Evolutionary conservation across 2,797 vertebrate genomes (phyloP).

Genomic region (Diplodus sargus): DNA sequence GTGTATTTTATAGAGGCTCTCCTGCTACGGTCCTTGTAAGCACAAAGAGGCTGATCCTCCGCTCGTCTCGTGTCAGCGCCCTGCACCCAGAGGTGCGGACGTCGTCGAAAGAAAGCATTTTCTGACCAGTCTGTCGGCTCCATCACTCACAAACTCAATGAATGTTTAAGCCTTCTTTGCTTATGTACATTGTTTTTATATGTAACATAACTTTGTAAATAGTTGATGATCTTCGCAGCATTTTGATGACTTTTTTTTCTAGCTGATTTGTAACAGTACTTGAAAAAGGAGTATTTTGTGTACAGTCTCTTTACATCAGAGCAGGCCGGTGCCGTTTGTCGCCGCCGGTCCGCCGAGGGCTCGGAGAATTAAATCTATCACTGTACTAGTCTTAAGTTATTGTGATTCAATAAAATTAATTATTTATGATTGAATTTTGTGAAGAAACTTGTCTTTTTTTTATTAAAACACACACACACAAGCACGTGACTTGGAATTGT

Average conservation of each 20-base stretch:
- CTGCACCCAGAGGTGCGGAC: slow-evolving; percentile 78
- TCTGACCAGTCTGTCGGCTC: slow-evolving; percentile 83
- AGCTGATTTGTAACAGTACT: slow-evolving; percentile 96
- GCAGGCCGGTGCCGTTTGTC: slow-evolving; percentile 87
- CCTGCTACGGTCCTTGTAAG: slow-evolving; percentile 82
- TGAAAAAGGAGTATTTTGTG: slow-evolving; percentile 97
- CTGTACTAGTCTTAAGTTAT: slow-evolving; percentile 99
- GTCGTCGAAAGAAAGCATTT: slow-evolving; percentile 80
- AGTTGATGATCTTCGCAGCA: slow-evolving; percentile 91
- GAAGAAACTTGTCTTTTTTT: not conserved
- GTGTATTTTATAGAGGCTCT: slow-evolving; percentile 80
- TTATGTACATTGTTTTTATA: slow-evolving; percentile 89
- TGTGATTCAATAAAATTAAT: slow-evolving; percentile 98
- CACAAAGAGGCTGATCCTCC: slow-evolving; percentile 80
- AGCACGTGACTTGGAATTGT: slow-evolving; percentile 37
- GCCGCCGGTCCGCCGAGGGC: slow-evolving; percentile 86
- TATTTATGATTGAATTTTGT: slow-evolving; percentile 89
- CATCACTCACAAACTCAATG: slow-evolving; percentile 87
- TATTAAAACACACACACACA: not conserved
- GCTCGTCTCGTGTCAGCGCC: slow-evolving; percentile 78
- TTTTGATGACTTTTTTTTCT: slow-evolving; percentile 98
- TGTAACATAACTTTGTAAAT: slow-evolving; percentile 99
- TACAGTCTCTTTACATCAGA: slow-evolving; percentile 89
- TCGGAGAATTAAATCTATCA: slow-evolving; percentile 91
- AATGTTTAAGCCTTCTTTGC: slow-evolving; percentile 91